Evolutionary conservation across 2,888 invertebrate genomes (phyloP).

Genomic region (Pristionchus japonicus): DNA sequence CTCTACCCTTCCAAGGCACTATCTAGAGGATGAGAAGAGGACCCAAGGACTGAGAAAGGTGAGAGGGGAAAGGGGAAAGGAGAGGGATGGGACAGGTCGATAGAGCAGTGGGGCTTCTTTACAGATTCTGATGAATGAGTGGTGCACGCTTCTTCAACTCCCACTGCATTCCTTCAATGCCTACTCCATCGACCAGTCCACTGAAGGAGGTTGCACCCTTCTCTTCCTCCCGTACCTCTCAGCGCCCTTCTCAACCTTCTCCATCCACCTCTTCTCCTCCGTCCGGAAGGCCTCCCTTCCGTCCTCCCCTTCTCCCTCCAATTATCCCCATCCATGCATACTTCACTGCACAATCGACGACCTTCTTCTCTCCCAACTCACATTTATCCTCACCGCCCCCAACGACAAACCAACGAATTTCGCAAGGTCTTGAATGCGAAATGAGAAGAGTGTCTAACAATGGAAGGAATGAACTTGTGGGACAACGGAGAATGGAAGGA

Average conservation of each 20-base stretch:
- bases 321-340: conserved; percentile 31
- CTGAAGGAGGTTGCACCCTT: neutral
- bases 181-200: too few relatives aligned
- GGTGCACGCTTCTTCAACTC: neutral
- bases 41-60: neutral
- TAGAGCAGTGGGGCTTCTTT: neutral
- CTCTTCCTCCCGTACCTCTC: neutral
- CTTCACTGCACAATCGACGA: conserved; percentile 39
- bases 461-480: neutral
- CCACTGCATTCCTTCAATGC: neutral
- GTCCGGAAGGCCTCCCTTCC: neutral
- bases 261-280: neutral
- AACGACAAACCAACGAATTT: conserved; percentile 24
- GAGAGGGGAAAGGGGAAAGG: neutral
- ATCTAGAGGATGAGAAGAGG: neutral
- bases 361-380: conserved; percentile 34
- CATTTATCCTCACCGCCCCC: conserved; percentile 19
- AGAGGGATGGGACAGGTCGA: conserved; percentile 8
- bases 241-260: conserved; percentile 3
- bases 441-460: conserved; percentile 7
- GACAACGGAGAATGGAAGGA: neutral
- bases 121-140: neutral
- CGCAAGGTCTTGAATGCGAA: conserved; percentile 27
- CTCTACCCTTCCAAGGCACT: neutral
- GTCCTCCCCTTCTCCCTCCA: conserved; percentile 6